phyloP scores from a whole-genome alignment of 2,888 invertebrate genomes.

The Drosophila mettleri region DNA sequence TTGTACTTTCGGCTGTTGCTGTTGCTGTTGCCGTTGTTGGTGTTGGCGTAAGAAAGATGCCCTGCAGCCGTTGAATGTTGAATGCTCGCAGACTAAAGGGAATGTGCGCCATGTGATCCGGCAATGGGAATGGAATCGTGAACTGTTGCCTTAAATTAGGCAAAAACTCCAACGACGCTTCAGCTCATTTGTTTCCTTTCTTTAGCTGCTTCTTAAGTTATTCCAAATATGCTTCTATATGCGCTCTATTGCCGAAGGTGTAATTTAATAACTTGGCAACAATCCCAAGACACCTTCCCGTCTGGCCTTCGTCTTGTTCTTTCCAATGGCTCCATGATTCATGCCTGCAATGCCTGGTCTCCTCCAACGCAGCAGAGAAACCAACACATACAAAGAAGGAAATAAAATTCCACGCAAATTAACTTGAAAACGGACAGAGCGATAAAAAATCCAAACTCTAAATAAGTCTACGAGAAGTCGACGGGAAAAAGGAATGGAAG shows the following conservation, averaged over 20 bases:
- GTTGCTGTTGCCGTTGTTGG: constrained; percentile 15
- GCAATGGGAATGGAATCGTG: constrained; percentile 32
- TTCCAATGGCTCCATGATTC: constrained; percentile 36
- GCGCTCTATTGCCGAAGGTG: constrained; percentile 32
- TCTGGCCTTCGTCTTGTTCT: constrained; percentile 9
- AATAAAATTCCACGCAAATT: constrained; percentile 79
- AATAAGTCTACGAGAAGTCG: constrained; percentile 58
- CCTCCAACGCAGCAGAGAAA: constrained; percentile 42
- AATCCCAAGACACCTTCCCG: constrained; percentile 25
- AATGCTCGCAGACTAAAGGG: constrained; percentile 27
- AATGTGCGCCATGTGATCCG: constrained; percentile 37
- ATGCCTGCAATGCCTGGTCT: constrained; percentile 48
- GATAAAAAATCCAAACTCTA: constrained; percentile 48
- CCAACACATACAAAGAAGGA: constrained; percentile 45
- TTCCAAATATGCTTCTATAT: constrained; percentile 14
- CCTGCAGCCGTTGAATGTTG: constrained; percentile 21
- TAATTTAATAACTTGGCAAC: constrained; percentile 50
- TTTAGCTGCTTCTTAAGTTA: constrained; percentile 7
- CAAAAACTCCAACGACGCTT: neutral
- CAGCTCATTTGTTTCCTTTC: neutral
- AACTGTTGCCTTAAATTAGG: constrained; percentile 5
- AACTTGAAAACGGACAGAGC: constrained; percentile 65
- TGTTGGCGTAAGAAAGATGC: constrained; percentile 19
- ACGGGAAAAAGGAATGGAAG: constrained; percentile 25
- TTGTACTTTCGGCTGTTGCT: constrained; percentile 36